These are phyloP conservation scores for Epirrhoe alternata DNA, from an alignment of 2,888 invertebrate genomes.

Conservation along the genomic window DNA sequence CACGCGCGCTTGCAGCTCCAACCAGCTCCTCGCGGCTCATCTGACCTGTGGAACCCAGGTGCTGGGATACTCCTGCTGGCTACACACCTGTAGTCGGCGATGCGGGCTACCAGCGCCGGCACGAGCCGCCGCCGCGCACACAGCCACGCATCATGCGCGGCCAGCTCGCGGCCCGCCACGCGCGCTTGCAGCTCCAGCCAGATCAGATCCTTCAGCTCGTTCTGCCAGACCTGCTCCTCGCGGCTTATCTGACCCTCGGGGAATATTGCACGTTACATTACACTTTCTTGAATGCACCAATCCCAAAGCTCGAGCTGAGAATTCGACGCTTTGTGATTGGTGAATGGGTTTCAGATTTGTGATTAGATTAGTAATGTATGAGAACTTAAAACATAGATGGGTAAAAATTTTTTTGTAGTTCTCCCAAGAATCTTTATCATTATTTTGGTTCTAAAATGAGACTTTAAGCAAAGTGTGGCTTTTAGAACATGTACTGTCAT, in stretches of 20 bases:
- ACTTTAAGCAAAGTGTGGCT: no score
- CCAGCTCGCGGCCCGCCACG: conserved; percentile 89
- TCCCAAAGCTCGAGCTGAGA: no score
- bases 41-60: neutral
- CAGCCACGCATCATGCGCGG: conserved; percentile 91
- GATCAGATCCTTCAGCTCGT: conserved; percentile 94
- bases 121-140: conserved; percentile 90
- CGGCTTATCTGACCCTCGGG: conserved; percentile 87
- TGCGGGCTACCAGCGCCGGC: conserved; percentile 88
- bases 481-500: no score
- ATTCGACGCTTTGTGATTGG: no score
- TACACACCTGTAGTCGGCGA: conserved; percentile 89
- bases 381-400: no score
- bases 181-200: conserved; percentile 96
- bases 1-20: neutral
- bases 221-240: conserved; percentile 95
- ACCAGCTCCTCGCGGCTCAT: conserved; percentile 87
- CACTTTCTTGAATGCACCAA: neutral
- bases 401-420: no score
- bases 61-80: neutral
- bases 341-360: no score
- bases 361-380: no score
- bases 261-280: neutral
- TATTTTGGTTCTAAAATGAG: no score
- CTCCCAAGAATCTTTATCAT: no score